Base-by-base conservation (phyloP, 2,888 invertebrate genomes). In the Pollenia angustigena region DNA sequence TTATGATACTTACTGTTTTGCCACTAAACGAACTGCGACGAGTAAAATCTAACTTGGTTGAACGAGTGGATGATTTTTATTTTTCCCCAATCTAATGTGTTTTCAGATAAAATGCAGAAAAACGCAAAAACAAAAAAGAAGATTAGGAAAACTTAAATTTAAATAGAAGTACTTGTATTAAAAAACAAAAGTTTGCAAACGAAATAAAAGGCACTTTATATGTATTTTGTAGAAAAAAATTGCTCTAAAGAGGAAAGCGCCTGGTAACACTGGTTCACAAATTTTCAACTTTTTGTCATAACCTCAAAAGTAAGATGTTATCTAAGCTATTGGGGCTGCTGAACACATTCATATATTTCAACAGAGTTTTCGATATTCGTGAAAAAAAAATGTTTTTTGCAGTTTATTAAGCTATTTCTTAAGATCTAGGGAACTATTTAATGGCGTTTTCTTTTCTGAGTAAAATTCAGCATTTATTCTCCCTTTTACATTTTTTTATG, bases 1-100 rank as follows among this genome's bases (percentile, higher is more conserved):
- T 87, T 84, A 87, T 74, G 84, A 81, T 78, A 81, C 87, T 84
- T 78, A 84, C 83, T 87, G 76, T 66, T 78, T 84, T 72, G 62
- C 81, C 56, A 74, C 68, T 75, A 79, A 75, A 69, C 74, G 80
- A 80, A 74, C 69, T 75, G 64, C 74, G 52, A 79, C 23, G 16
- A 64, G 54, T 58, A 32, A 46, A 50, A 50, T n/a, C 40, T 23
- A 68, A 48, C 44, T 44, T 46, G 54, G 68, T 42, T 62, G 60
- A 78, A 78, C 79, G 69, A 71, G 44, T 78, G n/a, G 11, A n/a
- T 50, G 60, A 16, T n/a, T 44, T 54, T 42, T 46, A 8, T 56
- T 75, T 32, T 14, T 44, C 46, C 71, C 71, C 58, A 66, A 85
- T 72, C 81, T 78, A 81, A 85, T 85, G 76, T 81, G 4, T 72